A percentile compares a stretch with the other conserved stretches of the same genome.
Evolutionary conservation across 1,140 invertebrate genomes (phyloP).

Genomic region (Antheraea mylitta): DNA sequence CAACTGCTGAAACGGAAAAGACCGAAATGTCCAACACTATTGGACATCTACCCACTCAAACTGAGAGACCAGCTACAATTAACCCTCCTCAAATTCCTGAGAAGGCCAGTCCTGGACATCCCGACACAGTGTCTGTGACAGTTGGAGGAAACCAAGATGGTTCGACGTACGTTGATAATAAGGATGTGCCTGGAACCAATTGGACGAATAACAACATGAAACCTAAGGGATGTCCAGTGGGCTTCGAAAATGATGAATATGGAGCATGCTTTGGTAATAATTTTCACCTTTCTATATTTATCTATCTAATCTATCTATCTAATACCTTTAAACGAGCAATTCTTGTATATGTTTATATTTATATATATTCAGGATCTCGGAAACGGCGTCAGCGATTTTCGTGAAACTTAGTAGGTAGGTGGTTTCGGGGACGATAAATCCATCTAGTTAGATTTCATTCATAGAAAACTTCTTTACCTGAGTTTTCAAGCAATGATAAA

Average conservation of each 20-base stretch:
- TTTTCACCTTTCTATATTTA: constrained; percentile 3
- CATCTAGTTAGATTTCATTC: no score
- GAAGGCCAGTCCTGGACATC: constrained; percentile 27
- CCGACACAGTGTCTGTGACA: constrained; percentile 40
- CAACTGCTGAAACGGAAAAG: constrained; percentile 22
- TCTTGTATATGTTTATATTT: no score
- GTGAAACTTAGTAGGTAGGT: no score
- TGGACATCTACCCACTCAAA: constrained; percentile 7
- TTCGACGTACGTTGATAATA: constrained; percentile 49
- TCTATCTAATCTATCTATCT: no score
- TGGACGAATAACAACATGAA: no score
- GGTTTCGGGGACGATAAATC: no score
- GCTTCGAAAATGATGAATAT: constrained; percentile 77
- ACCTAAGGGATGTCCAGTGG: constrained; percentile 62
- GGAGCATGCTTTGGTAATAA: constrained; percentile 66
- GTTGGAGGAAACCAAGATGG: constrained; percentile 49
- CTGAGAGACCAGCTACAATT: constrained; percentile 27
- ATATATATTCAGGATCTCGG: no score
- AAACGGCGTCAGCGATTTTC: no score
- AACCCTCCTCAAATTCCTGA: no score
- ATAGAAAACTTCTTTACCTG: no score
- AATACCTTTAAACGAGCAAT: no score
- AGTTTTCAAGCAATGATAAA: no score
- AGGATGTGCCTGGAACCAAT: constrained; percentile 24
- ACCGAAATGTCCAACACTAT: constrained; percentile 1